Evolutionary conservation across 2,113 vertebrate genomes (phyloP), one percentile per base, ranked within the genome.

Genomic region (Thunnus thynnus): DNA sequence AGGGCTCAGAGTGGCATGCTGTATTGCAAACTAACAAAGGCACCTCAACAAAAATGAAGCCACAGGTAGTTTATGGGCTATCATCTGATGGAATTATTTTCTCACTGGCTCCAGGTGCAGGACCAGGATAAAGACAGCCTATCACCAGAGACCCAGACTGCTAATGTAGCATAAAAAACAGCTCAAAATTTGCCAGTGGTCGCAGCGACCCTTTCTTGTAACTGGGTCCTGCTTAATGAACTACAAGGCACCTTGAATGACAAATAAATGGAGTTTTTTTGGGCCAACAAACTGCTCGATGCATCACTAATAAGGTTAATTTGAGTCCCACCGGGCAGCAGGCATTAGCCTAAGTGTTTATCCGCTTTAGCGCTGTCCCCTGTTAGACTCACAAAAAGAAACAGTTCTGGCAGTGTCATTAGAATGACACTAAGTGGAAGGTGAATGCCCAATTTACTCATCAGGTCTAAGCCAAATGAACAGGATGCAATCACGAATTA

Each of bases 301-400:
- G 90, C 90, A 89, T 92, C 73, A 82, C 80, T 90, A 92, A 94
- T 92, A 88, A 86, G 86, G 92, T 90, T 92, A 91, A 93, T 92
- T 91, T 83, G 72, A 87, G 86, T 81, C 90, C 83, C 86, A 84
- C 11, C 46, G 83, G 84, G 85, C 85, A 66, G 30, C 52, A 85
- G 63, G 86, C 83, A 91, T 93, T 90, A 87, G 78, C 65, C 32
- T 87, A 73, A 84, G 56, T 86, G 86, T 91, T 92, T 86, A 91
- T 88, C 79, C 41, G 63, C 84, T 82, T 78, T 78, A 66, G 71
- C n/a, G n/a, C 18, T 69, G 86, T 92, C 85, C 76, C 82, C 68
- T 86, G 76, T 85, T 89, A 78, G 76, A 73, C 46, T 58, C 73
- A 83, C 84, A 60, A 81, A 87, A 84, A 78, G 64, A 78, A 87